Percentiles rank a stretch among this genome's conserved stretches.
phyloP scores from a whole-genome alignment of 2,888 invertebrate genomes.

The Branchipolynoe longqiensis region DNA sequence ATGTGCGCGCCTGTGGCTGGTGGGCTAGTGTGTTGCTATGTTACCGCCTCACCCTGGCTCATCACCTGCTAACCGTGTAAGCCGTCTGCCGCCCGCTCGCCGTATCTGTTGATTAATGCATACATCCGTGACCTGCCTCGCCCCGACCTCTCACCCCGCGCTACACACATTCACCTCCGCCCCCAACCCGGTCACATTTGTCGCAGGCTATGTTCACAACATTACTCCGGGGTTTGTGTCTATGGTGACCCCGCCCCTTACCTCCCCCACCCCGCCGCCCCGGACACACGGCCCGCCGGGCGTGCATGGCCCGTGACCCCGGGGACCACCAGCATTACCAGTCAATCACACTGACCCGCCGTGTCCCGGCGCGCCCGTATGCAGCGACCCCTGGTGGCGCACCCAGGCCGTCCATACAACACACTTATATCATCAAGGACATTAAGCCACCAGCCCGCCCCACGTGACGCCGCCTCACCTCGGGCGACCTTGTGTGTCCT shows the following conservation, averaged over 20 bases:
- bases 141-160: not conserved
- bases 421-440: not conserved
- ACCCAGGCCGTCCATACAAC: not conserved
- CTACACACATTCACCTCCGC: too few relatives aligned
- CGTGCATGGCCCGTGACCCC: not conserved
- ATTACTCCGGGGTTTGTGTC: too few relatives aligned
- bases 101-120: conserved; percentile 29
- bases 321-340: not conserved
- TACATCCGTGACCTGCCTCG: conserved; percentile 1
- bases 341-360: conserved; percentile 5
- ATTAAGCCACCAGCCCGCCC: not conserved
- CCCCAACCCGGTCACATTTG: too few relatives aligned
- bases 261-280: not conserved
- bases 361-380: not conserved
- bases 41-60: too few relatives aligned
- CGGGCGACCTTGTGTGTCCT: not conserved
- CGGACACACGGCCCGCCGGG: not conserved
- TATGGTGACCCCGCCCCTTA: not conserved
- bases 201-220: too few relatives aligned
- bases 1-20: too few relatives aligned
- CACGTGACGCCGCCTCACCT: not conserved
- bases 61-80: not conserved
- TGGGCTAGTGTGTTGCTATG: too few relatives aligned
- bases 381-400: not conserved
- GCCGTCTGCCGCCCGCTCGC: not conserved